phyloP scores from a whole-genome alignment of 30 jellyfish, hydroid and myxozoan genomes.

The Pelagia noctiluca region DNA sequence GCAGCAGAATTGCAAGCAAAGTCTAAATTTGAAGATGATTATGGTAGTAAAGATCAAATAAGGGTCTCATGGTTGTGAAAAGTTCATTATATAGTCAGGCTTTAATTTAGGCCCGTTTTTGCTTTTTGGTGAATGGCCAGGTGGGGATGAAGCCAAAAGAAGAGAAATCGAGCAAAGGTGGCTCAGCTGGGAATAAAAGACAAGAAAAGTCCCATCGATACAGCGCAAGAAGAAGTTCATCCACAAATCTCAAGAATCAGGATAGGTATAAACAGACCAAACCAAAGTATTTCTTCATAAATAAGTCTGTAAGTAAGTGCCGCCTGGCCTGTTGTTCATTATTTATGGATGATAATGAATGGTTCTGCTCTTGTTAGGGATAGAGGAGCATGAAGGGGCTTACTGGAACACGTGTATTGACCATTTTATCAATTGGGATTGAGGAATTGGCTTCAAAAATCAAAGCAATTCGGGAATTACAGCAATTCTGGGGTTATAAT shows the following conservation, averaged over 20 bases:
- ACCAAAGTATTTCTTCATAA: not conserved
- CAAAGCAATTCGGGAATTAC: too few species aligned
- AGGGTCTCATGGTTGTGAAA: too few species aligned
- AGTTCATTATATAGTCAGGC: too few species aligned
- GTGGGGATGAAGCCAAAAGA: slow-evolving; percentile 71
- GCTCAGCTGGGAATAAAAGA: slow-evolving; percentile 33
- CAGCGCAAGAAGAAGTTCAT: slow-evolving; percentile 82
- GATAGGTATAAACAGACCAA: slow-evolving; percentile 10
- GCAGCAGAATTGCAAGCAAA: too few species aligned
- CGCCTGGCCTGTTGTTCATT: not conserved
- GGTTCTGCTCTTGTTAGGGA: not conserved
- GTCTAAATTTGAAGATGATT: too few species aligned
- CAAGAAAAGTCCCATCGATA: slow-evolving; percentile 81
- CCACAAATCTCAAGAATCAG: slow-evolving; percentile 21
- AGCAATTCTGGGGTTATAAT: too few species aligned
- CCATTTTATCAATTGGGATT: too few species aligned
- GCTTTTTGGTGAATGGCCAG: too few species aligned
- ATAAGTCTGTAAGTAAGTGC: not conserved
- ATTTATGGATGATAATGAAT: not conserved
- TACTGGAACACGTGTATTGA: not conserved
- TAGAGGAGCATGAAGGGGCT: not conserved
- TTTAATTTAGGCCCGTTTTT: too few species aligned
- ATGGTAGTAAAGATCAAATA: too few species aligned
- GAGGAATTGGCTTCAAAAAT: too few species aligned
- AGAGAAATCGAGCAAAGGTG: slow-evolving; percentile 10